These are phyloP conservation scores for Neoaliturus tenellus DNA, from an alignment of 2,888 invertebrate species.

Conservation along the genomic window DNA sequence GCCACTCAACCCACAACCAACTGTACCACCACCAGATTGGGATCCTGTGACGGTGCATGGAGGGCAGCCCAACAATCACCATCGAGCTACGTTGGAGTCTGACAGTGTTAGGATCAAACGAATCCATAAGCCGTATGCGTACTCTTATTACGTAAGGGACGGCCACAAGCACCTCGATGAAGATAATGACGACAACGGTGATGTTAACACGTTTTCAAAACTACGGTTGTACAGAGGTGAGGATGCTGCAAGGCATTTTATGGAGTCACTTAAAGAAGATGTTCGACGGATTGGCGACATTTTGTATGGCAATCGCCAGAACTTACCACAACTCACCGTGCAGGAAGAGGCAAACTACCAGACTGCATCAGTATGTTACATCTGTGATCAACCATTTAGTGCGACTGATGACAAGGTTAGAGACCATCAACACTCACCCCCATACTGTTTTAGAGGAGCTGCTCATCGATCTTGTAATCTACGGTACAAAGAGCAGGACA, in stretches of 20 bases:
- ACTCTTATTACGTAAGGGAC: neutral
- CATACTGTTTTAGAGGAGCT: neutral
- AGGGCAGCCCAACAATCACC: neutral
- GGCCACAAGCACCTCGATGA: neutral
- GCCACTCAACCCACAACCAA: neutral
- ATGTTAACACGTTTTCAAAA: no score
- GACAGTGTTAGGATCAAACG: no score
- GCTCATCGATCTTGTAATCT: constrained; percentile 4
- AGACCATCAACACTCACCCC: neutral
- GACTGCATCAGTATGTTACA: neutral
- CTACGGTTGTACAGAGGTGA: neutral
- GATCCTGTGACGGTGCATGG: neutral
- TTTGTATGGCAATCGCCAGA: neutral
- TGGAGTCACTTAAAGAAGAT: neutral
- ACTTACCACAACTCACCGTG: neutral
- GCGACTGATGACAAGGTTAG: neutral
- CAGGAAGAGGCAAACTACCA: neutral
- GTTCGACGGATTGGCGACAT: neutral
- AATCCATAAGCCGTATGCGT: constrained; percentile 10
- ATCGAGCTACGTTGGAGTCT: no score
- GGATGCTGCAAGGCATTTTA: neutral
- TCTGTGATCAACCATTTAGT: neutral
- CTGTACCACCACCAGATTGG: no score
- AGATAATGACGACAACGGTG: no score
- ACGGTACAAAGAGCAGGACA: neutral